These are phyloP conservation scores for Pteria penguin DNA, from an alignment of 2,888 invertebrate genomes.

Conservation along the genomic window DNA sequence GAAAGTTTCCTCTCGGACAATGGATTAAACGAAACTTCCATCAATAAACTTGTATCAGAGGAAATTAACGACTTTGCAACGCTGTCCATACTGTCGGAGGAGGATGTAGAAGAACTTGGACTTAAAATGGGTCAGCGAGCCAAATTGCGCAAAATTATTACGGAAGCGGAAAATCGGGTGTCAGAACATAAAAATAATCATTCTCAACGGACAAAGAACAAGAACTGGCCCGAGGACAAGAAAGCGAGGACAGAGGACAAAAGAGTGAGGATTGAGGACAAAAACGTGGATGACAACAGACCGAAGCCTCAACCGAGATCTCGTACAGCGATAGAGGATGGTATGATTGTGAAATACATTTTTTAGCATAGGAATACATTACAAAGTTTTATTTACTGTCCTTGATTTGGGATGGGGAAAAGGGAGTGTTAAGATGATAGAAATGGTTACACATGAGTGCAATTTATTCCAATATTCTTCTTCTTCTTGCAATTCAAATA, in stretches of 20 bases:
- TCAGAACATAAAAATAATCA: too few species aligned
- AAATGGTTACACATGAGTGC: too few species aligned
- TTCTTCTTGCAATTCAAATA: too few species aligned
- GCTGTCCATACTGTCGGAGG: conserved; percentile 3
- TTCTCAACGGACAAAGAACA: too few species aligned
- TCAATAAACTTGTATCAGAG: conserved; percentile 11
- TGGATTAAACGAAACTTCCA: conserved; percentile 17
- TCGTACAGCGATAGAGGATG: too few species aligned
- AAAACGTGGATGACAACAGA: neutral
- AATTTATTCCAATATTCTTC: too few species aligned
- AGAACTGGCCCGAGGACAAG: too few species aligned
- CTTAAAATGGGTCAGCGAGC: conserved; percentile 17
- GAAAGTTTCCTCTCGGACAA: neutral
- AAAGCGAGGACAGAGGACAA: neutral
- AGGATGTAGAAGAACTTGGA: conserved; percentile 8
- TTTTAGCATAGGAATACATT: too few species aligned
- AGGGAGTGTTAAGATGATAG: too few species aligned
- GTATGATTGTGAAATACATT: too few species aligned
- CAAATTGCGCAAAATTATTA: neutral
- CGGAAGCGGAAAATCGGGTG: neutral
- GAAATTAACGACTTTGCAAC: conserved; percentile 18
- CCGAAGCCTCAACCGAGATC: neutral
- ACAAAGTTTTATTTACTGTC: too few species aligned
- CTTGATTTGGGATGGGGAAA: too few species aligned
- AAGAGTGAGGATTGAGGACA: neutral